Percentiles rank a stretch among this genome's conserved stretches.
Evolutionary conservation across 1,140 invertebrate species (phyloP).

Genomic region (Hylaeus volcanicus): DNA sequence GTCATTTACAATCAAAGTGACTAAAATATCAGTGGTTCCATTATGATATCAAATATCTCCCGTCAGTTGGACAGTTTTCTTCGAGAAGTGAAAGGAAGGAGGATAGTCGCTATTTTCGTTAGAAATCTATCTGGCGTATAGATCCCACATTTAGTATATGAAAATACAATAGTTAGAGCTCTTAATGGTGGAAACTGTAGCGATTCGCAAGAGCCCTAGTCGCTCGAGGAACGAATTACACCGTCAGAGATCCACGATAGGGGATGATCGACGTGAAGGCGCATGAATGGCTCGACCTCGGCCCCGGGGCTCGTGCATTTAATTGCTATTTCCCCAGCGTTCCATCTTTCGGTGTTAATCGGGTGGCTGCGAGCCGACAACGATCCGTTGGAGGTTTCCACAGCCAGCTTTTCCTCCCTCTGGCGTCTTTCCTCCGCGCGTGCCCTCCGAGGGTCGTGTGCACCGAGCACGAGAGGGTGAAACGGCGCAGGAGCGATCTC

Average conservation of each 20-base stretch:
- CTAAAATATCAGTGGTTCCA: no score
- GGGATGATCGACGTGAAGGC: constrained; percentile 42
- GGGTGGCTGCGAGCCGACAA: constrained; percentile 34
- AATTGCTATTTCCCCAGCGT: constrained; percentile 45
- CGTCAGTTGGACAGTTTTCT: no score
- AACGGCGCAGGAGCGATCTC: constrained; percentile 19
- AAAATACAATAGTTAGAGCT: no score
- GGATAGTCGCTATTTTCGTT: no score
- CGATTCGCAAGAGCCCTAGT: no score
- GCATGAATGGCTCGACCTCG: constrained; percentile 35
- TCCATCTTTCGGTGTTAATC: constrained; percentile 49
- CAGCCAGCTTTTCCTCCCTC: background rate
- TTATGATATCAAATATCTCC: no score
- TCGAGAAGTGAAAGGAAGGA: no score
- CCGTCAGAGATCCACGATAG: constrained; percentile 29
- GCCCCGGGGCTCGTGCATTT: constrained; percentile 42
- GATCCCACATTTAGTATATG: no score
- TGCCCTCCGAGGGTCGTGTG: background rate
- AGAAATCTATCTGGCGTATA: no score
- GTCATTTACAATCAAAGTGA: no score
- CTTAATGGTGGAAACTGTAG: no score
- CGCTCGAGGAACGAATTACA: constrained; percentile 4
- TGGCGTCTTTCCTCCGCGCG: background rate
- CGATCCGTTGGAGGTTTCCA: constrained; percentile 25
- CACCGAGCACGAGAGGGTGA: no score